These are phyloP conservation scores for Arnoldichthys spilopterus DNA, from an alignment of 2,797 vertebrate genomes.

Conservation along the genomic window DNA sequence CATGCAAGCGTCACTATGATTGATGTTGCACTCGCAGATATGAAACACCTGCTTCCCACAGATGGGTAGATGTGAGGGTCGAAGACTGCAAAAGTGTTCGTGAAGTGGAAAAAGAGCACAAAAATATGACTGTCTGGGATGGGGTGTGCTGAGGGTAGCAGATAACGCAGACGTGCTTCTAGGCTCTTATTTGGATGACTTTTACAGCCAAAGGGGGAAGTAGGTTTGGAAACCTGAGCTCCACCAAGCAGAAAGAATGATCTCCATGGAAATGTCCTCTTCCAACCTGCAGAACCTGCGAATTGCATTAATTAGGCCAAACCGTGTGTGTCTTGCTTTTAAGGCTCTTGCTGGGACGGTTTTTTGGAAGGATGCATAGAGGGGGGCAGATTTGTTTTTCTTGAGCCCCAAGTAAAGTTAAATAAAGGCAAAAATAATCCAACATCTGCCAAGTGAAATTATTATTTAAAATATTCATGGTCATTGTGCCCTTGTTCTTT, in stretches of 20 bases:
- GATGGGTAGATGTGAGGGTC: slow-evolving; percentile 32
- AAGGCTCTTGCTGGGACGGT: slow-evolving; percentile 7
- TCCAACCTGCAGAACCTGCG: not conserved
- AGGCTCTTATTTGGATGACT: not conserved
- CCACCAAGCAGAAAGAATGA: slow-evolving; percentile 13
- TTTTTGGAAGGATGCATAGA: not conserved
- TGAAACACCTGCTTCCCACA: slow-evolving; percentile 40
- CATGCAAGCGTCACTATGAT: slow-evolving; percentile 4
- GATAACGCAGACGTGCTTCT: not conserved
- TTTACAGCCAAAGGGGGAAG: slow-evolving; percentile 6
- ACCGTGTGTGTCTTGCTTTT: slow-evolving; percentile 6
- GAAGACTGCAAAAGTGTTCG: not conserved
- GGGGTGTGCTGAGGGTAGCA: slow-evolving; percentile 27
- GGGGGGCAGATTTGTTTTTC: no score
- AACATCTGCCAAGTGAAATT: not conserved
- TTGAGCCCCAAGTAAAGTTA: no score
- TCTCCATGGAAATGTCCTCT: not conserved
- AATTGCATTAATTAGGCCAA: slow-evolving; percentile 42
- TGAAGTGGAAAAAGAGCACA: slow-evolving; percentile 1
- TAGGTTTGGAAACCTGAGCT: slow-evolving; percentile 9
- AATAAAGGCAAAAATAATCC: not conserved
- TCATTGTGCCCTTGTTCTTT: not conserved
- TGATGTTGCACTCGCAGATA: slow-evolving; percentile 41
- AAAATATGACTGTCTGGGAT: slow-evolving; percentile 1
- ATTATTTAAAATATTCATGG: not conserved